Evolutionary conservation across 2,113 vertebrate genomes (phyloP).

Genomic region (Athene noctua): DNA sequence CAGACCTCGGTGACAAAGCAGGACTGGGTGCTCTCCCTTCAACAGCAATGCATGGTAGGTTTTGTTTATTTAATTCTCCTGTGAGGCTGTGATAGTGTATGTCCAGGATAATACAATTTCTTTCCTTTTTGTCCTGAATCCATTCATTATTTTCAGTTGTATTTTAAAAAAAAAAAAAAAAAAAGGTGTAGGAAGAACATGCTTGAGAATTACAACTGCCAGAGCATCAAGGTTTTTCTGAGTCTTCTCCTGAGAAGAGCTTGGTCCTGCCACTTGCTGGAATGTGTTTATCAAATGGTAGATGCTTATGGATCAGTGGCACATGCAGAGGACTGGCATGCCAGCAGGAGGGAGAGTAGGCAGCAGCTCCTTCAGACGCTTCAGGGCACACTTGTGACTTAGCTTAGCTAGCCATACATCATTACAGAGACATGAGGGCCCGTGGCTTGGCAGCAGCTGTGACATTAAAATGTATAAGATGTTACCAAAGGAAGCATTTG

Average conservation of each 20-base stretch:
- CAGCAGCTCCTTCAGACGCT: not conserved
- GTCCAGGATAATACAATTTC: not conserved
- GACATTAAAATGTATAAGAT: slow-evolving; percentile 4
- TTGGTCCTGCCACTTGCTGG: not conserved
- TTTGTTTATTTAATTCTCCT: not conserved
- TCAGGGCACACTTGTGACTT: not conserved
- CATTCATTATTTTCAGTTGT: not conserved
- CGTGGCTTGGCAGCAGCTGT: not conserved
- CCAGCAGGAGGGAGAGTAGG: not conserved
- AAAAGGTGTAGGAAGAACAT: not conserved
- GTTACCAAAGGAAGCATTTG: slow-evolving; percentile 27
- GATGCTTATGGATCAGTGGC: not conserved
- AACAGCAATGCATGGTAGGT: not conserved
- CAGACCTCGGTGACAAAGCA: not conserved
- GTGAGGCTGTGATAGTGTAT: not conserved
- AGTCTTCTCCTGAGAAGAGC: not conserved
- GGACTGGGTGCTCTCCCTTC: not conserved
- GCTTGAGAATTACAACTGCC: not conserved
- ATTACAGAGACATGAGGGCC: not conserved
- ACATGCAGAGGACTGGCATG: not conserved
- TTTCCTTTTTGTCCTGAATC: not conserved
- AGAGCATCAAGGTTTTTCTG: not conserved
- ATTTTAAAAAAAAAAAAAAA: not conserved
- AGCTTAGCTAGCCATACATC: not conserved
- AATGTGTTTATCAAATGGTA: not conserved